Evolutionary conservation across 2,797 vertebrate genomes (phyloP).

Genomic region (Syndactyla subalaris): DNA sequence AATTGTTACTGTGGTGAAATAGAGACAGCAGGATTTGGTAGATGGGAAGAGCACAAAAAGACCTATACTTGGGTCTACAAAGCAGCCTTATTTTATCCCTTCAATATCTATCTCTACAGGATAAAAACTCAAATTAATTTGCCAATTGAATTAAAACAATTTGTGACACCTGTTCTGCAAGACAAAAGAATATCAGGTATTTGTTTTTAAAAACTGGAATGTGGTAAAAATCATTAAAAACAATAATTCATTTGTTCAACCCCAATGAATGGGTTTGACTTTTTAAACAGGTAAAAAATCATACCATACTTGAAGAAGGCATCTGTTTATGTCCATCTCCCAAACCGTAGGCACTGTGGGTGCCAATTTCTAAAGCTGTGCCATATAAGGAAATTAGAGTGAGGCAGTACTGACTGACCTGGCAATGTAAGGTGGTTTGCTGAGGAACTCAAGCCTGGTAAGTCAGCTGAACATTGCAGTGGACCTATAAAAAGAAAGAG

Average conservation of each 20-base stretch:
- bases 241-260: neutral
- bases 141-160: neutral
- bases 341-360: neutral
- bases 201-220: neutral
- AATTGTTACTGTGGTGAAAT: neutral
- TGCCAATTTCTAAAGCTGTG: neutral
- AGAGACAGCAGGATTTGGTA: neutral
- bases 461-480: slow-evolving; percentile 11
- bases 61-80: neutral
- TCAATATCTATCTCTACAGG: neutral
- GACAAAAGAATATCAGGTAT: neutral
- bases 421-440: slow-evolving; percentile 73
- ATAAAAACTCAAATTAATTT: neutral
- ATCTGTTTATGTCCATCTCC: neutral
- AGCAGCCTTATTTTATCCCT: neutral
- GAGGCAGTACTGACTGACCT: slow-evolving; percentile 65
- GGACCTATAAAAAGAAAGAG: slow-evolving; percentile 62
- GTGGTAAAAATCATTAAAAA: neutral
- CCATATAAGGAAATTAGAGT: neutral
- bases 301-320: neutral
- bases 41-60: neutral
- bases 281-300: neutral
- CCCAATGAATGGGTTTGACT: neutral
- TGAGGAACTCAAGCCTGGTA: slow-evolving; percentile 40
- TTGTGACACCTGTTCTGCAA: neutral